Evolutionary conservation across 2,888 invertebrate genomes (phyloP).

Genomic region (Acrobasis repandana): DNA sequence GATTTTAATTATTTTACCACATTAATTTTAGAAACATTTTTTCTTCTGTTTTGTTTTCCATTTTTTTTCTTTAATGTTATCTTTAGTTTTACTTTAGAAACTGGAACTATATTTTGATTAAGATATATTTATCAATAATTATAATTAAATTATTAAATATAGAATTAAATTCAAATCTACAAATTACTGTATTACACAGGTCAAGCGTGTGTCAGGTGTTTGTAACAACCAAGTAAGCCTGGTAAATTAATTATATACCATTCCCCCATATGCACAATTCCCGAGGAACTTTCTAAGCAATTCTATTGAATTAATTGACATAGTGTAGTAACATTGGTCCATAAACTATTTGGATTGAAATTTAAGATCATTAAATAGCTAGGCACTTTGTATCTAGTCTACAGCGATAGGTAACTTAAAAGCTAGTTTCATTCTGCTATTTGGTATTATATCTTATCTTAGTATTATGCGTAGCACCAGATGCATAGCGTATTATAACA

Average conservation of each 20-base stretch:
- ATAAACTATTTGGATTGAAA: constrained; percentile 37
- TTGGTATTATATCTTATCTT: constrained; percentile 44
- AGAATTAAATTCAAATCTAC: no score
- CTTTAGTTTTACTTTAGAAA: no score
- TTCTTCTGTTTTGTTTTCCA: no score
- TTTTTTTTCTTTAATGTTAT: no score
- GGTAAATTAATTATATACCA: neutral
- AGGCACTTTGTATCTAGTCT: constrained; percentile 21
- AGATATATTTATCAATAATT: no score
- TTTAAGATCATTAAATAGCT: constrained; percentile 4
- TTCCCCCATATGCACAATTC: neutral
- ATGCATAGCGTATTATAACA: constrained; percentile 50
- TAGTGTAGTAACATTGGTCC: constrained; percentile 65
- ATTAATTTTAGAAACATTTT: no score
- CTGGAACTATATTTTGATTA: no score
- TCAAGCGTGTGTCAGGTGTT: no score
- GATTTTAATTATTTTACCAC: no score
- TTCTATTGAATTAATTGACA: constrained; percentile 68
- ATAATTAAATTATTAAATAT: no score
- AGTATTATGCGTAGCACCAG: constrained; percentile 56
- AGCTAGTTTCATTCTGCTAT: constrained; percentile 50
- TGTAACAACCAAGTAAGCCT: neutral
- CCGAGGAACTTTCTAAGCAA: constrained; percentile 5
- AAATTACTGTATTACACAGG: no score
- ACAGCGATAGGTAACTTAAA: constrained; percentile 47